Percentiles rank a stretch among this genome's conserved stretches.
Conservation (phyloP, 2,888 invertebrate species). For the Pantelozetes paolii region DNA sequence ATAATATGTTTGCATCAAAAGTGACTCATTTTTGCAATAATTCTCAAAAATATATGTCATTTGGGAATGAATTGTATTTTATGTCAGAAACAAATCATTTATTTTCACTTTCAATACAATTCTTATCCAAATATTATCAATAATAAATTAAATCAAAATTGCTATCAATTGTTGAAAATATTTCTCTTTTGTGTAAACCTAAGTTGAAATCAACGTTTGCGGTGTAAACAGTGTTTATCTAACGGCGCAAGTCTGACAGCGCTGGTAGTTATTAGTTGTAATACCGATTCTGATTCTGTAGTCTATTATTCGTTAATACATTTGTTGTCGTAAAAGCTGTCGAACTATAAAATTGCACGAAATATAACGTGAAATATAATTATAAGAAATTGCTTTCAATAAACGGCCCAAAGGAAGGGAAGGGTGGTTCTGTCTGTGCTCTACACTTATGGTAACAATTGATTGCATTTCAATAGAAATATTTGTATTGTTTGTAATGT, state of each 20-base stretch:
- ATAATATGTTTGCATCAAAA: not conserved
- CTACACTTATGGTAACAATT: no score
- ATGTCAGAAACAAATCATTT: not conserved
- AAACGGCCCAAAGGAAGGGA: not conserved
- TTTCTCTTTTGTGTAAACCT: not conserved
- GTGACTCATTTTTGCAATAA: not conserved
- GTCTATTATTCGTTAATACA: not conserved
- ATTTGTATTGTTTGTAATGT: no score
- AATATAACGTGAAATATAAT: not conserved
- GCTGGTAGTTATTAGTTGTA: not conserved
- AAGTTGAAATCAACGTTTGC: not conserved
- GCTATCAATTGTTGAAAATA: not conserved
- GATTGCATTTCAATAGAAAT: no score
- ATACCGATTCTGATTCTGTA: no score
- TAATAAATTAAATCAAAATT: not conserved
- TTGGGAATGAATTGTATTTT: no score
- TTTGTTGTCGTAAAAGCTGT: conserved; percentile 10
- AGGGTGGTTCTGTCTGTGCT: not conserved
- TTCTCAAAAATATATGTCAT: not conserved
- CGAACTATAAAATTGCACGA: conserved; percentile 2
- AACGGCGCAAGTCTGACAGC: not conserved
- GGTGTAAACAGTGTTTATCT: not conserved
- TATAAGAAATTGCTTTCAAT: not conserved
- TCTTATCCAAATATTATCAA: not conserved
- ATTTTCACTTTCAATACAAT: not conserved